Evolutionary conservation across 2,113 vertebrate species (phyloP).

Genomic region (Rhabdornis inornatus): DNA sequence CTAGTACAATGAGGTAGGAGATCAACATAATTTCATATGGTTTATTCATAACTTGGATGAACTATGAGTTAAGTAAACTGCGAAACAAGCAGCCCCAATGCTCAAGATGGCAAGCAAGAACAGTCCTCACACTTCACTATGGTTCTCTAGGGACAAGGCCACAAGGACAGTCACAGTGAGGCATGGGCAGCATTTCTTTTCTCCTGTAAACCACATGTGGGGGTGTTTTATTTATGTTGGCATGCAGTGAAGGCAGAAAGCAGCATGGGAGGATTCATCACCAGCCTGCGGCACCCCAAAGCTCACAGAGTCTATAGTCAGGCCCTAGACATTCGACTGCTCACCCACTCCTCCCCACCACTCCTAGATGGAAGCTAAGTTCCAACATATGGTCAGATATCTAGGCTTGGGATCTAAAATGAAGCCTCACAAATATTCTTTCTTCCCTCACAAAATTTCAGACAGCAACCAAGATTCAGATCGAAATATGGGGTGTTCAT

Average conservation of each 20-base stretch:
- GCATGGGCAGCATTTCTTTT: not conserved
- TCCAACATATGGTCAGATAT: not conserved
- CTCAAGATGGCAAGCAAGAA: not conserved
- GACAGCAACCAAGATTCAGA: not conserved
- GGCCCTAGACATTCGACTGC: fast-evolving
- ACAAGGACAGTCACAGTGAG: not conserved
- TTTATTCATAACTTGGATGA: not conserved
- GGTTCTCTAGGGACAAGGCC: not conserved
- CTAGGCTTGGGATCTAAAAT: not conserved
- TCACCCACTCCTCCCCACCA: not conserved
- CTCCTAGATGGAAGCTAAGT: not conserved
- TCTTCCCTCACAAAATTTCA: not conserved
- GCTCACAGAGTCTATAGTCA: fast-evolving
- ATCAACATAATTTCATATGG: not conserved
- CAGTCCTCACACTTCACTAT: fast-evolving
- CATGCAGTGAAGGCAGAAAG: not conserved
- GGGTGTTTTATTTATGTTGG: not conserved
- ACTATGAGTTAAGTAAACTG: not conserved
- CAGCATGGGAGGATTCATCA: not conserved
- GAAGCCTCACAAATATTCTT: not conserved
- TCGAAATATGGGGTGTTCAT: not conserved
- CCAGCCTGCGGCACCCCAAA: fast-evolving
- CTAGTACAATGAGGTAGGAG: not conserved
- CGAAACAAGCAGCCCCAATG: not conserved
- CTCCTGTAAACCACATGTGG: fast-evolving